phyloP scores from a whole-genome alignment of 2,797 vertebrate species.

The Chelidonichthys spinosus region DNA sequence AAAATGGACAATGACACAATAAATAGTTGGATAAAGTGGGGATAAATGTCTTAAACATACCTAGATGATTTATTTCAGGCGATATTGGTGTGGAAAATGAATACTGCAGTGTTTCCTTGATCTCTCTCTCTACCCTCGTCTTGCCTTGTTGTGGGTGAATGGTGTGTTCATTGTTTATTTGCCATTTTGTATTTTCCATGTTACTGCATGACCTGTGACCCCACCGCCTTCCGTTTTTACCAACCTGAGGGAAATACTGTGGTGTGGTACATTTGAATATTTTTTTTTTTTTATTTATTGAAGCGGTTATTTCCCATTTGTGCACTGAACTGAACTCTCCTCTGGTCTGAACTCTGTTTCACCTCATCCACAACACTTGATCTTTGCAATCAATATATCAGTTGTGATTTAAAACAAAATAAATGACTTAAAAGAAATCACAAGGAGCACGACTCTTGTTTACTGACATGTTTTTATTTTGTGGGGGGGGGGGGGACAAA shows the following conservation, averaged over 20 bases:
- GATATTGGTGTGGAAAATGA: background rate
- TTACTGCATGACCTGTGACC: conserved; percentile 59
- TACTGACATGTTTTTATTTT: conserved; percentile 78
- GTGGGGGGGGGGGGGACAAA: conserved; percentile 58
- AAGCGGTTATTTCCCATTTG: conserved; percentile 67
- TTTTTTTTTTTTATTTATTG: conserved; percentile 80
- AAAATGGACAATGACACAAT: conserved; percentile 12
- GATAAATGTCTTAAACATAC: conserved; percentile 4
- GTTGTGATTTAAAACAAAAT: conserved; percentile 63
- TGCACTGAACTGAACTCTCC: conserved; percentile 76
- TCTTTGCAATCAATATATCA: conserved; percentile 66
- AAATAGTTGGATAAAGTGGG: conserved; percentile 4
- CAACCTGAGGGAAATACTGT: conserved; percentile 51
- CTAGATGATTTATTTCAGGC: background rate
- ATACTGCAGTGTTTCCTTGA: conserved; percentile 26
- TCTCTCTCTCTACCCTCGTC: conserved; percentile 2
- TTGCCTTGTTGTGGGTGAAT: conserved; percentile 44
- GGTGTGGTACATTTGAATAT: conserved; percentile 63
- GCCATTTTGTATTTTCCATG: conserved; percentile 30
- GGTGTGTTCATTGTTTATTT: conserved; percentile 16
- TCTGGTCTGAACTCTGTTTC: conserved; percentile 59
- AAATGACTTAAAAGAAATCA: conserved; percentile 44
- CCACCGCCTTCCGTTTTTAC: conserved; percentile 6
- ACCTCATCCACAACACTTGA: conserved; percentile 69
- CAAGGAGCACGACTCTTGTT: conserved; percentile 38